Evolutionary conservation across 2,888 invertebrate genomes (phyloP), one percentile per base, ranked within the genome.

Genomic region (Drosophila tripunctata): DNA sequence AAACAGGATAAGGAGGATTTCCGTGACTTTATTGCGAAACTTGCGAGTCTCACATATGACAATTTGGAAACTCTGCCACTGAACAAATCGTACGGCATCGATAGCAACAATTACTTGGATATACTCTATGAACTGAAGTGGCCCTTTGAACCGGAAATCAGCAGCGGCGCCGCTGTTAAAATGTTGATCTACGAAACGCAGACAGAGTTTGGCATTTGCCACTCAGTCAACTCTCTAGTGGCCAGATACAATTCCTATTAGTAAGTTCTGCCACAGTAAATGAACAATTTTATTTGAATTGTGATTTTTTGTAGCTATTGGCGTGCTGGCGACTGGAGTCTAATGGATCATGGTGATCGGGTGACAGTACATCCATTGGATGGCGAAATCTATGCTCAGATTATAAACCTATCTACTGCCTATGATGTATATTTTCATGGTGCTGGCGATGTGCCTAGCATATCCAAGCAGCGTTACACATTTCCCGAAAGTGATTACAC

Each of bases 311-410:
- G 1, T 50, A 93, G 95, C 6, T 95, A 95, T 75, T 93, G 94
- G 92, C 90, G 91, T 6, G 91, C 89, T 1, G 93, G 93, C 41
- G 92, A 92, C 64, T 94, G 94, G 94, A 92, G 93, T 52, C 70
- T 93, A 1, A 6, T 90, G 54, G 88, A 89, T 60, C 90, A 90
- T 74, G 90, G 90, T 3, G 90, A 87, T 62, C 80, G 87, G 14
- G 89, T 93, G 91, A 93, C 92, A 31, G 93, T 95, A 0, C 95
- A 95, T 90, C 95, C 95, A 0, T 85, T 95, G 6, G 95, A 95
- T 80, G 95, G 95, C 0, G 95, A 95, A 90, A 94, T 95, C n/a
- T 95, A 95, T 88, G 94, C 94, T 0, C 94, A 95, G 90, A 92
- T 95, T n/a, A 93, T 94, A 57, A 94, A 95, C 78, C 92, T 95